Conservation (phyloP, 2,113 vertebrate species). For the Corydoras sp. region DNA sequence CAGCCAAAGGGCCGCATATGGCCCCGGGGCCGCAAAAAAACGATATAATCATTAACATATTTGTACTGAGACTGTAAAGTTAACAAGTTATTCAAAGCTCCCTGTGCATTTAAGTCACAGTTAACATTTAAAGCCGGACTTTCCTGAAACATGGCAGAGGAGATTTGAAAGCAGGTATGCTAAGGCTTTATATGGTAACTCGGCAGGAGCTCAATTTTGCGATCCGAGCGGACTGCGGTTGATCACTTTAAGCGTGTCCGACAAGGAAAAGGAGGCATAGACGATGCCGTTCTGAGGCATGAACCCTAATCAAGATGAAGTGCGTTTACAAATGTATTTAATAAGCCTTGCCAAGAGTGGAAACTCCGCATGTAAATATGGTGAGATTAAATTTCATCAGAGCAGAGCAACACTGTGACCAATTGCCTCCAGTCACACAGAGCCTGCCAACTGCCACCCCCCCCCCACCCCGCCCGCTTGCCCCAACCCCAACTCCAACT, state of each 20-base stretch:
- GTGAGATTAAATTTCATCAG: conserved; percentile 40
- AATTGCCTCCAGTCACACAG: conserved; percentile 35
- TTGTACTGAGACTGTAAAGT: no score
- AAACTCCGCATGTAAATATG: conserved; percentile 35
- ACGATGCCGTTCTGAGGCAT: conserved; percentile 23
- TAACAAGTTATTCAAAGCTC: no score
- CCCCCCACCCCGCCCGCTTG: not conserved
- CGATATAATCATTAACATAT: no score
- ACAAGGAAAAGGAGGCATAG: conserved; percentile 12
- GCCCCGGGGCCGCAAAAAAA: no score
- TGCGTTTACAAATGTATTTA: conserved; percentile 38
- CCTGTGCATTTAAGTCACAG: not conserved
- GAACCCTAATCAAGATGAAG: conserved; percentile 38
- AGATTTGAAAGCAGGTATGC: conserved; percentile 22
- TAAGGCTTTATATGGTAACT: conserved; percentile 7
- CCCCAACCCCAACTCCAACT: conserved; percentile 1
- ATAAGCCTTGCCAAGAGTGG: conserved; percentile 31
- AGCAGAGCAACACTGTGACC: conserved; percentile 38
- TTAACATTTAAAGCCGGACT: conserved; percentile 14
- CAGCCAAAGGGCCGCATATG: no score
- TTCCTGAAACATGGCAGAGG: conserved; percentile 16
- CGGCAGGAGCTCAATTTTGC: conserved; percentile 1
- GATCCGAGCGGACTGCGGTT: conserved; percentile 6
- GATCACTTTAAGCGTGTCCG: conserved; percentile 25
- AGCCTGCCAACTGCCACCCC: conserved; percentile 28